phyloP scores from a whole-genome alignment of 2,888 invertebrate genomes.

The Petrolisthes manimaculis region DNA sequence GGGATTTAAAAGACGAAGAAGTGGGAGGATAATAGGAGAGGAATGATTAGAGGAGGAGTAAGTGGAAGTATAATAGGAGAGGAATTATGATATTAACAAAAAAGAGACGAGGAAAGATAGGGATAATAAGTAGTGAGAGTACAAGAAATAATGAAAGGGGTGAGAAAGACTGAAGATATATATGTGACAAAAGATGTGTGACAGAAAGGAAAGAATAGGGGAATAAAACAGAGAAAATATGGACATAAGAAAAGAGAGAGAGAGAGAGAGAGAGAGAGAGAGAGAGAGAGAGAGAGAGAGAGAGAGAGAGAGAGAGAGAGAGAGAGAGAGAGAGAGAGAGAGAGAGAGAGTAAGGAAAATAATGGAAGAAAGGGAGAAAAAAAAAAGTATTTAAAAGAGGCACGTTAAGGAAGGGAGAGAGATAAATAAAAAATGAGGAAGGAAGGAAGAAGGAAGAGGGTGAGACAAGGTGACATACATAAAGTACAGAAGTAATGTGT shows the following conservation, averaged over 20 bases:
- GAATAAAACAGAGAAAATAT: too few species aligned
- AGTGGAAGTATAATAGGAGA: background rate
- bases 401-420: too few species aligned
- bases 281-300: background rate
- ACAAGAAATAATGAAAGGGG: background rate
- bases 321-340: background rate
- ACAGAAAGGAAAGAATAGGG: background rate
- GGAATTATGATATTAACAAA: background rate
- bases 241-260: background rate
- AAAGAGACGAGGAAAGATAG: background rate
- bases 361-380: background rate
- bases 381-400: too few species aligned
- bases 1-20: background rate
- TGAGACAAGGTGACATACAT: background rate
- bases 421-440: too few species aligned
- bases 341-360: background rate
- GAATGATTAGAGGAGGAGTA: background rate
- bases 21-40: background rate
- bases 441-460: background rate
- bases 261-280: background rate
- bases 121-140: background rate
- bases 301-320: background rate
- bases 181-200: background rate
- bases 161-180: background rate
- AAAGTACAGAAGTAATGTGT: too few species aligned